These are phyloP conservation scores for Pluvianellus socialis DNA, from an alignment of 2,113 vertebrate species.

Conservation along the genomic window DNA sequence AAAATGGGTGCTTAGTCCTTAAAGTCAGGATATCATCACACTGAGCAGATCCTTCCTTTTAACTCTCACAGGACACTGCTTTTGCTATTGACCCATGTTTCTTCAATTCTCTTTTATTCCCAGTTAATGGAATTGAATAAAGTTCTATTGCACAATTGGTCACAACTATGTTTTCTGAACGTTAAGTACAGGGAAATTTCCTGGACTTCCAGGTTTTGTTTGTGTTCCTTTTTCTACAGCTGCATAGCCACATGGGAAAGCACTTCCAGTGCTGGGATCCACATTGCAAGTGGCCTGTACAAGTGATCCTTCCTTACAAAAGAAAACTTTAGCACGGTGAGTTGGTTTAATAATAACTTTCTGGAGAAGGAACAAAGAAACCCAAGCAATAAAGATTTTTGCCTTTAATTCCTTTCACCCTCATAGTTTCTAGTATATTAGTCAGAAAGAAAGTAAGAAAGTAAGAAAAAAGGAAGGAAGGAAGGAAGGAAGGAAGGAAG, in stretches of 20 bases:
- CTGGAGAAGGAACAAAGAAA: background rate
- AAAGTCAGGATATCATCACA: background rate
- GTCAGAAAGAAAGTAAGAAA: too few species aligned
- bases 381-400: background rate
- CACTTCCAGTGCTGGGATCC: background rate
- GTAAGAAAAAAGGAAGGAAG: background rate
- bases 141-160: background rate
- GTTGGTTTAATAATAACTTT: background rate
- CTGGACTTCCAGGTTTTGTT: background rate
- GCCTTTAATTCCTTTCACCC: background rate
- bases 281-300: background rate
- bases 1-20: background rate
- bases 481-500: background rate
- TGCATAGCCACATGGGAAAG: background rate
- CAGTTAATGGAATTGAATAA: background rate
- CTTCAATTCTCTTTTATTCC: background rate
- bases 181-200: background rate
- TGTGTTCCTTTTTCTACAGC: background rate
- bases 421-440: background rate
- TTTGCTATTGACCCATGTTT: background rate
- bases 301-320: background rate
- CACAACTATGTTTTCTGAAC: background rate
- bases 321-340: background rate
- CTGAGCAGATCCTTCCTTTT: background rate
- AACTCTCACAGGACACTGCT: background rate